These are phyloP conservation scores for Mantis religiosa DNA, from an alignment of 2,888 invertebrate species.

Conservation along the genomic window DNA sequence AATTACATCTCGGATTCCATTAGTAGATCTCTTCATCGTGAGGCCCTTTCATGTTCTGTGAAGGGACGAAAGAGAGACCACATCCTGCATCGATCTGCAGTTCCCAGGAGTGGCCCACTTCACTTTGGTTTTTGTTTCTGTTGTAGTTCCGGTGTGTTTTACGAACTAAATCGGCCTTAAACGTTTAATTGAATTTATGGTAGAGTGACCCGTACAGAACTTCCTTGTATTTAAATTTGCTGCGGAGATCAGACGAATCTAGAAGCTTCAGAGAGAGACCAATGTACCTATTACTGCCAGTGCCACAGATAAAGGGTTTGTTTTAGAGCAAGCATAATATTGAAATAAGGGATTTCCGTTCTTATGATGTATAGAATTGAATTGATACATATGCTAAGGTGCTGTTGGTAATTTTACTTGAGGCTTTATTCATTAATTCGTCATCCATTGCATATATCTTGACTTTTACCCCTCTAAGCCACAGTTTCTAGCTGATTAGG, in stretches of 20 bases:
- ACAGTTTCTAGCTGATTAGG: too few relatives aligned
- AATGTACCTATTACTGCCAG: too few relatives aligned
- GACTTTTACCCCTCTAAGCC: too few relatives aligned
- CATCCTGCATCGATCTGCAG: background rate
- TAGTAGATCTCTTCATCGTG: background rate
- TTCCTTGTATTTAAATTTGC: background rate
- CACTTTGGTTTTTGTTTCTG: background rate
- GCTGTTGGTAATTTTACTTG: too few relatives aligned
- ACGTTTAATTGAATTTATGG: background rate
- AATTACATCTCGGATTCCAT: background rate
- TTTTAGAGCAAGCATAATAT: too few relatives aligned
- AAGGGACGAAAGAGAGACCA: background rate
- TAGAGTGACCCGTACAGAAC: background rate
- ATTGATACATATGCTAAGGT: too few relatives aligned
- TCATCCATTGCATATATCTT: too few relatives aligned
- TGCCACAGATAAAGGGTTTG: too few relatives aligned
- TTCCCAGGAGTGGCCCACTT: background rate
- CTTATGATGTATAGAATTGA: too few relatives aligned
- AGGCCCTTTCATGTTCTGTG: background rate
- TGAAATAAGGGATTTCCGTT: too few relatives aligned
- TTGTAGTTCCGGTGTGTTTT: background rate
- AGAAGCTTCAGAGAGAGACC: too few relatives aligned
- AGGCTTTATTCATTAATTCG: too few relatives aligned
- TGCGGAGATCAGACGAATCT: background rate
- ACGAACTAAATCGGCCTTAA: background rate